Evolutionary conservation across 2,888 invertebrate species (phyloP).

Genomic region (Synanthedon myopaeformis): DNA sequence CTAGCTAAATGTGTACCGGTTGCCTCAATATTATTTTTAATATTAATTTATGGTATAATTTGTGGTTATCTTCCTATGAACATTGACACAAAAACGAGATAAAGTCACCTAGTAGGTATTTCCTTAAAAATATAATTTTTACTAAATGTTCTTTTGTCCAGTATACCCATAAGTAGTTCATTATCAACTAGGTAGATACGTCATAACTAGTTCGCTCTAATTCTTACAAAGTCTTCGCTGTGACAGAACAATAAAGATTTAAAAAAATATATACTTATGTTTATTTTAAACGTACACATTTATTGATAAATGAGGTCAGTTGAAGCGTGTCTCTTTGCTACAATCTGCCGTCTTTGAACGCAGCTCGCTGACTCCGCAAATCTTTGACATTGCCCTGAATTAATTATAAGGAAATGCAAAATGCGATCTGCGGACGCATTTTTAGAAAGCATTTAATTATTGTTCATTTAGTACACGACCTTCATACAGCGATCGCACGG

Average conservation of each 20-base stretch:
- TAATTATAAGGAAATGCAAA: constrained; percentile 25
- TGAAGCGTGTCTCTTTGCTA: neutral
- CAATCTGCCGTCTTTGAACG: constrained; percentile 1
- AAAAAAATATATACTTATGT: neutral
- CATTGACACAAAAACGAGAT: too few relatives aligned
- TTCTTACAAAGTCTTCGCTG: neutral
- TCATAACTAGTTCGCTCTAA: neutral
- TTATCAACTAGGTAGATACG: neutral
- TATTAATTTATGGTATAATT: too few relatives aligned
- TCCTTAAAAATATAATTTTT: too few relatives aligned
- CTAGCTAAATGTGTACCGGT: too few relatives aligned
- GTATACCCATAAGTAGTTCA: too few relatives aligned
- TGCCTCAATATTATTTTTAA: too few relatives aligned
- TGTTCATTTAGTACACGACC: neutral
- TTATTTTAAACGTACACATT: constrained; percentile 1
- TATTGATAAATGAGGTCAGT: constrained; percentile 8
- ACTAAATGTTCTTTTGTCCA: too few relatives aligned
- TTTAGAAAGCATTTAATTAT: constrained; percentile 3
- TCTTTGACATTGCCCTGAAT: constrained; percentile 31
- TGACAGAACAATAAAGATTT: constrained; percentile 5
- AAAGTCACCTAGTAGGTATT: too few relatives aligned
- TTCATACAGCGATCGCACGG: neutral
- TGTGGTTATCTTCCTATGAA: too few relatives aligned
- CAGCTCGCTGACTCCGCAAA: constrained; percentile 21
- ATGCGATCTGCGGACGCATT: constrained; percentile 19